Base-by-base conservation (phyloP, 1,140 invertebrate genomes). In the Orius insidiosus region DNA sequence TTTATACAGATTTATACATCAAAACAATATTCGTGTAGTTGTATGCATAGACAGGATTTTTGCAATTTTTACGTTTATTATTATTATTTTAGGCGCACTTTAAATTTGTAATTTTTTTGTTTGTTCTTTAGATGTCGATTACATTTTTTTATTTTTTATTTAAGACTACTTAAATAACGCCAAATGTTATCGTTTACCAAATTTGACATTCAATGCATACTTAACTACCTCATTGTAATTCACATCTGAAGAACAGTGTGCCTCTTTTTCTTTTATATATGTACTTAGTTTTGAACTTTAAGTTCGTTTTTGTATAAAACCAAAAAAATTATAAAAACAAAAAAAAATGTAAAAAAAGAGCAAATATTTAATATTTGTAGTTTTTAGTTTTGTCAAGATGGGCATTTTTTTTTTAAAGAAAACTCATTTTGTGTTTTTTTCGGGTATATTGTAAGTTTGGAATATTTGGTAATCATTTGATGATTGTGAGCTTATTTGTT, bases 401-500 rank as follows among this genome's bases (percentile, higher is more conserved):
- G 46, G 50, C 47, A 52, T 48, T 52, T 51, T 33, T 40, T 46
- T 46, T 41, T 41, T 37, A 40, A 40, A 40, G 16, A 15, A 40
- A 43, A 43, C 31, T 14, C 41, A 18, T 43, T 33, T 24, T 47
- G 41, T 49, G 37, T 51, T 43, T 13, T 50, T 14, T 50, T 40
- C 40, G 45, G 47, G 15, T 42, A 37, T 45, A 40, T 40, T 46
- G 34, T 42, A 19, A 30, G 33, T 38, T 51, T 52, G 38, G 15
- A 45, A 48, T 41, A 46, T 48, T 48, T 45, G 46, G 46, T 48
- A 45, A 52, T 52, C 36, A 52, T 51, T 51, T 32, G 33, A 47
- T 51, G 41, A 51, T 48, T 44, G 46, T 51, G 46, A 48, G 46
- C 41, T 47, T 48, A 44, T 52, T 43, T 48, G 41, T 45, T 52